Percentiles rank a stretch among this genome's conserved stretches.
phyloP scores from a whole-genome alignment of 2,888 invertebrate genomes.

The Sinodicranocentrus sp. region DNA sequence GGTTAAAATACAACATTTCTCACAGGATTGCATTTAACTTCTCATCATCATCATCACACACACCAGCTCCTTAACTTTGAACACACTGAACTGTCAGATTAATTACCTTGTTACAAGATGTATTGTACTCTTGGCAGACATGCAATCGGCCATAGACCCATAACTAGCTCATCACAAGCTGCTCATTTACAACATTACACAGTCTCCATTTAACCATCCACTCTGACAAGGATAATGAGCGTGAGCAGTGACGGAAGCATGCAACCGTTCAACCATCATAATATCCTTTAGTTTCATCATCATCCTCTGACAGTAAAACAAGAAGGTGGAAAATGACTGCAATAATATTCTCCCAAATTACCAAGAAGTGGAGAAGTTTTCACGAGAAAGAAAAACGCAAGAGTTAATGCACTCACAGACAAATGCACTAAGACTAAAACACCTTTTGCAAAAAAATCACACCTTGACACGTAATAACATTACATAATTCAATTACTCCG shows the following conservation, averaged over 20 bases:
- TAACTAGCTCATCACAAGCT: not conserved
- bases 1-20: no score
- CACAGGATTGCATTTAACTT: not conserved
- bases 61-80: not conserved
- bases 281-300: not conserved
- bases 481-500: slow-evolving; percentile 1
- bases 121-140: not conserved
- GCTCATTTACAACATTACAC: slow-evolving; percentile 4
- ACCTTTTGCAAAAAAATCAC: slow-evolving; percentile 19
- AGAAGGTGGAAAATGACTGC: no score
- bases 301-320: not conserved
- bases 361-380: not conserved
- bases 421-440: no score
- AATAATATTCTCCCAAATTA: not conserved
- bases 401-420: no score
- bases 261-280: not conserved
- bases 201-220: not conserved
- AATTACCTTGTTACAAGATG: slow-evolving; percentile 7
- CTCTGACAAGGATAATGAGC: not conserved
- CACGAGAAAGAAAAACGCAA: not conserved
- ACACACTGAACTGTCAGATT: no score
- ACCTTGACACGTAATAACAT: slow-evolving; percentile 15
- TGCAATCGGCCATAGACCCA: slow-evolving; percentile 17
- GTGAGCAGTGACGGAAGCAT: not conserved
- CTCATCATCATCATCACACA: not conserved